Evolutionary conservation across 2,888 invertebrate species (phyloP), one percentile per base, ranked within the genome.

Genomic region (Dermolepida albohirtum): DNA sequence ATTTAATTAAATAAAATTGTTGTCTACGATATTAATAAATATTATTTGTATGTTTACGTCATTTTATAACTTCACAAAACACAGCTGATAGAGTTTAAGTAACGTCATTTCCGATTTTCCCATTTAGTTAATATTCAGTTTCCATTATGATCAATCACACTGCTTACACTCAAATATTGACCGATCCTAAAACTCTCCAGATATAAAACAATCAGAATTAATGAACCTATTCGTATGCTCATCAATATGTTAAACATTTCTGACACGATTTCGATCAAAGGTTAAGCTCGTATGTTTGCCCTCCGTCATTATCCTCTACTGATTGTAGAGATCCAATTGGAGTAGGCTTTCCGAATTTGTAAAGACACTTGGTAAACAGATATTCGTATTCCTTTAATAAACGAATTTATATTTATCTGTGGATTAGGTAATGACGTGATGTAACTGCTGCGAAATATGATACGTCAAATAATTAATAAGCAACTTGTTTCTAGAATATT

Each of bases 131-230:
- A 49, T 22, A 49, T 49, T 11, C 49, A 22, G 49, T 8, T n/a
- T 49, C n/a, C 49, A 49, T 49, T 49, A 22, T 47, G 49, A 49
- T 49, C 49, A 49, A 49, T 49, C 5, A 22, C 22, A 22, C 22
- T 8, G 49, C 34, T 34, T 34, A 34, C 34, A 34, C 34, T 43
- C 43, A 57, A 43, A 57, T 41, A 43, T 57, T 57, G 55, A 57
- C 43, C 22, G 41, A 41, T 22, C 43, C 17, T 57, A 57, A 34
- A 22, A 54, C 27, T 55, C 55, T 43, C 41, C 40, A 55, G 17
- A 55, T 16, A 41, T 14, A 17, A 55, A 55, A 57, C 41, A 44
- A n/a, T 55, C 17, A 55, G 43, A 57, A 57, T 57, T 43, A 57
- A 57, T 57, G 55, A 22, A 41, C 8, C 17, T 57, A 57, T 57